Conservation (phyloP, 1,140 invertebrate genomes). For the Aphelenchoides fujianensis region DNA sequence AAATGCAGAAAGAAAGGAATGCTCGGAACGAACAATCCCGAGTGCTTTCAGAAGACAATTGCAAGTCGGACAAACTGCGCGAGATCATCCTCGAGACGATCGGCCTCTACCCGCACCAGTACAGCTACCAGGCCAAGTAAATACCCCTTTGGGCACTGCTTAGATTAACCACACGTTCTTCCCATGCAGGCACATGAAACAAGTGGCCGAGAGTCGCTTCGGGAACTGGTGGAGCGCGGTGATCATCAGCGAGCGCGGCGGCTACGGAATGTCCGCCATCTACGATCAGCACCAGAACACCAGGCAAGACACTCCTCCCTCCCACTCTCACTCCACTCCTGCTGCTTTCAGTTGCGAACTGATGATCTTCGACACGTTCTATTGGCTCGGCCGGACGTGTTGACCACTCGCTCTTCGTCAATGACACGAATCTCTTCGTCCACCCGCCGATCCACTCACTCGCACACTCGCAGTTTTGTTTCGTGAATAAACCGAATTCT, state of each 20-base stretch:
- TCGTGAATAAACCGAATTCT: too few relatives aligned
- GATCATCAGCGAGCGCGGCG: conserved; percentile 59
- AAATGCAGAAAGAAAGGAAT: too few relatives aligned
- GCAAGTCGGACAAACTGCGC: conserved; percentile 60
- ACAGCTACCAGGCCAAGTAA: conserved; percentile 62
- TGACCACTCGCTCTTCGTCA: too few relatives aligned
- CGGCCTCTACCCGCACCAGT: conserved; percentile 60
- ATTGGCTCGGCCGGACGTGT: conserved; percentile 61
- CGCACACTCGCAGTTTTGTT: too few relatives aligned
- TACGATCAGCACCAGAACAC: conserved; percentile 61
- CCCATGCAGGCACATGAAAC: conserved; percentile 61
- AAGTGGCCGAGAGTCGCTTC: conserved; percentile 58
- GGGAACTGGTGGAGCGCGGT: conserved; percentile 62
- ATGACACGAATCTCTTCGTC: too few relatives aligned
- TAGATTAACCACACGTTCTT: too few relatives aligned
- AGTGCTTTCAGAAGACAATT: conserved; percentile 61
- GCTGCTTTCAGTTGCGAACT: conserved; percentile 56
- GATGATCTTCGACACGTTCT: conserved; percentile 60
- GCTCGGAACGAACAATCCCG: too few relatives aligned
- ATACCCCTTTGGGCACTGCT: too few relatives aligned
- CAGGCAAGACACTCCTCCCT: conserved; percentile 47
- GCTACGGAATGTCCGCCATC: conserved; percentile 60
- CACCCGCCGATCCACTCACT: too few relatives aligned
- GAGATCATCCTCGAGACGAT: conserved; percentile 61
- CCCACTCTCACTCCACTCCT: background rate